phyloP scores from a whole-genome alignment of 2,113 vertebrate species.

The Centropus bengalensis region DNA sequence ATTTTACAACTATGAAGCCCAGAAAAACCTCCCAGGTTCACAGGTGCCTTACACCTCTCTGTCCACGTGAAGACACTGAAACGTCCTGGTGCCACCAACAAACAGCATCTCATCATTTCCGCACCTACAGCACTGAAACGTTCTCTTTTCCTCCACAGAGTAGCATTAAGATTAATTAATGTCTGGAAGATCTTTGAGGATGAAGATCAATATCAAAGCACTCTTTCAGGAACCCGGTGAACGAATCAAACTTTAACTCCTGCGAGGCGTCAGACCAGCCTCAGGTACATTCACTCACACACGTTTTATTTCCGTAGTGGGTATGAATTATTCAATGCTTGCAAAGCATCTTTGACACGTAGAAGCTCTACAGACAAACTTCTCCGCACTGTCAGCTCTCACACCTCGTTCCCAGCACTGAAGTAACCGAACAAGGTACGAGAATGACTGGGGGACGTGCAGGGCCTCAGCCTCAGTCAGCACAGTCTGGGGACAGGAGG shows the following conservation, averaged over 20 bases:
- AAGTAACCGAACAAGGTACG: background rate
- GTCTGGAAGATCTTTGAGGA: conserved; percentile 24
- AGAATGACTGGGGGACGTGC: fast-evolving
- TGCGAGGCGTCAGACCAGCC: background rate
- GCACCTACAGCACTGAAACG: background rate
- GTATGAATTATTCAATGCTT: conserved; percentile 28
- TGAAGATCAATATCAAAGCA: conserved; percentile 29
- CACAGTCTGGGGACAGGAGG: no score
- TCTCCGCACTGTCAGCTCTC: background rate
- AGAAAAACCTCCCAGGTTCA: background rate
- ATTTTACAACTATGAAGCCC: background rate
- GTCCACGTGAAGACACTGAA: background rate
- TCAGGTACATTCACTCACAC: conserved; percentile 23
- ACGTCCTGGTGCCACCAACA: fast-evolving
- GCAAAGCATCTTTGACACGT: background rate
- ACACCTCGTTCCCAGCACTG: background rate
- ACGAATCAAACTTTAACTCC: conserved; percentile 37
- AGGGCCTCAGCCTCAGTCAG: no score
- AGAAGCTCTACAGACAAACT: background rate
- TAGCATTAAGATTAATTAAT: conserved; percentile 13
- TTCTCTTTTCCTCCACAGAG: background rate
- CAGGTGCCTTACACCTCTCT: background rate
- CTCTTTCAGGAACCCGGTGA: conserved; percentile 26
- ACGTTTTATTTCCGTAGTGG: conserved; percentile 10
- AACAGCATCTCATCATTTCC: background rate